phyloP scores from a whole-genome alignment of 2,888 invertebrate species.

The Acanthococcus lagerstroemiae region DNA sequence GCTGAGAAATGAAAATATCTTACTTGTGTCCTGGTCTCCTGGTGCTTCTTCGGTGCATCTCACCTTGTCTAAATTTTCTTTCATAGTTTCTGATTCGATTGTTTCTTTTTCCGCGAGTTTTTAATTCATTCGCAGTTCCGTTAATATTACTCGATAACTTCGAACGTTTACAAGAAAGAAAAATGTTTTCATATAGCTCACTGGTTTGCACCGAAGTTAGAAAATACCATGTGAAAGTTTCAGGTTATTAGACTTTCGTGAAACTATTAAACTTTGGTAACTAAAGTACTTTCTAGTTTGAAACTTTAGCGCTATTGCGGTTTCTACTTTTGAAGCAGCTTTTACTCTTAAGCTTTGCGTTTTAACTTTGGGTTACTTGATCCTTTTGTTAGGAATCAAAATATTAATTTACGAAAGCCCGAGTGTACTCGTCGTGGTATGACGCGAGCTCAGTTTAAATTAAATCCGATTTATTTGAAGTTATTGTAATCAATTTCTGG shows the following conservation, averaged over 20 bases:
- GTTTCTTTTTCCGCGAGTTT: no score
- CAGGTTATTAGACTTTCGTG: conserved; percentile 24
- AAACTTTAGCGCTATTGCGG: conserved; percentile 29
- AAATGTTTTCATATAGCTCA: no score
- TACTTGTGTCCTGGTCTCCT: no score
- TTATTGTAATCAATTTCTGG: no score
- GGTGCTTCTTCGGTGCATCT: no score
- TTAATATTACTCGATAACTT: no score
- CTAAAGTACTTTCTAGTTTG: conserved; percentile 27
- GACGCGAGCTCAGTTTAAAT: conserved; percentile 12
- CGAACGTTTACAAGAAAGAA: no score
- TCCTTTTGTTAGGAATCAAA: conserved; percentile 28
- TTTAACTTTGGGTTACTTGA: conserved; percentile 22
- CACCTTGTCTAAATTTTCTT: no score
- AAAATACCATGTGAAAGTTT: conserved; percentile 24
- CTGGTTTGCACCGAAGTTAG: neutral
- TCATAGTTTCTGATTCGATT: no score
- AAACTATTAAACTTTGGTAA: conserved; percentile 29
- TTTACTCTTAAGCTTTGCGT: conserved; percentile 26
- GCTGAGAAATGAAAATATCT: no score
- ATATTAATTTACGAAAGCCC: conserved; percentile 24
- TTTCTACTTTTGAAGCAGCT: conserved; percentile 25
- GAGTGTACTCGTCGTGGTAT: conserved; percentile 6
- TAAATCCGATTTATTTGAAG: conserved; percentile 31
- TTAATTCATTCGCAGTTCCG: no score